Percentiles rank a stretch among this genome's conserved stretches.
phyloP scores from a whole-genome alignment of 2,888 invertebrate genomes.

The Drosophila kokeensis region DNA sequence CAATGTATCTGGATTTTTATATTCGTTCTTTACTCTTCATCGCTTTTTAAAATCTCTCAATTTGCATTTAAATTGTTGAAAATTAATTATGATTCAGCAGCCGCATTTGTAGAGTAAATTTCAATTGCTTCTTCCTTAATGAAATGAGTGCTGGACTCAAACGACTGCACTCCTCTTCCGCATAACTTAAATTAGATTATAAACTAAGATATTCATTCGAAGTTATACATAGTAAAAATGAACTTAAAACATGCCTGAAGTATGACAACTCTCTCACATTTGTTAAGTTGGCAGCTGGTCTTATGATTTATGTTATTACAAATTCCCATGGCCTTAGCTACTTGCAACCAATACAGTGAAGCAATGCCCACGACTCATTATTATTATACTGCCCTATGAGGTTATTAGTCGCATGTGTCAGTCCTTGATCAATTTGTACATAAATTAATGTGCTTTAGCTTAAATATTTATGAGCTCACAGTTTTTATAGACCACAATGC shows the following conservation, averaged over 20 bases:
- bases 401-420: constrained; percentile 22
- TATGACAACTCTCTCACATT: background rate
- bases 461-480: background rate
- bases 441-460: background rate
- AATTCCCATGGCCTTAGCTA: background rate
- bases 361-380: background rate
- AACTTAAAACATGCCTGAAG: background rate
- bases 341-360: background rate
- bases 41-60: background rate
- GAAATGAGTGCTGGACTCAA: background rate
- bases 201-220: background rate
- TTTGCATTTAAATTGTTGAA: background rate
- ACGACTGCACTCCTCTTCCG: background rate
- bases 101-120: background rate
- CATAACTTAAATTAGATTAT: background rate
- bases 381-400: background rate
- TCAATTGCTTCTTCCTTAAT: background rate
- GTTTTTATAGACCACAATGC: constrained; percentile 1
- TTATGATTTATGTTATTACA: background rate
- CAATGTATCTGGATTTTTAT: background rate
- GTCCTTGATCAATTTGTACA: constrained; percentile 3
- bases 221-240: background rate
- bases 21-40: background rate
- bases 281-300: background rate
- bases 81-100: constrained; percentile 1